Evolutionary conservation across 2,888 invertebrate genomes (phyloP), one percentile per base, ranked within the genome.

Genomic region (Onthophagus sagittarius): DNA sequence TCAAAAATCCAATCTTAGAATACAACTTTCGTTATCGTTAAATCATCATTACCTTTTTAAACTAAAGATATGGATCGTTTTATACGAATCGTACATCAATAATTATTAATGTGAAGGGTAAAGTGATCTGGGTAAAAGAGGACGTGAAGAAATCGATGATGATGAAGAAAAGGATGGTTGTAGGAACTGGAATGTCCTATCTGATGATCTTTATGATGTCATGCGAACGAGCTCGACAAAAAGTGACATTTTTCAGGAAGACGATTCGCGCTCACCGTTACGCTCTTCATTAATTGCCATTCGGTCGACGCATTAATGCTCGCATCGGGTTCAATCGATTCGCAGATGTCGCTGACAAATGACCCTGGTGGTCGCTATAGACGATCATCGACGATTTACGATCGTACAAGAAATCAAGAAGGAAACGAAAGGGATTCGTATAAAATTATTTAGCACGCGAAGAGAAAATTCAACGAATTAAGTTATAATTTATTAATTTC

Each of bases 261-360:
- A 67, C 67, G 15, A 67, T 23, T 31, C 23, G 9, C 67, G 32
- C 23, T 15, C 39, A 67, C 67, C 67, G 67, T 67, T 67, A 67
- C 23, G 31, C 67, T 67, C 67, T 67, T 67, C 67, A 67, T 67
- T 67, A 67, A 67, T 67, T 67, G 67, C 67, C 67, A 67, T 32
- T n/a, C 31, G 32, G 67, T 15, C 32, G 67, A 67, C 15, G 32
- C 67, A 31, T 67, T 67, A 67, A 67, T 67, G 67, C 67, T 23
- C 23, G 15, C 64, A 72, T 72, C 63, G 69, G 64, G 75, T 73
- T 71, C 69, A 73, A 73, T 70, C 62, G 23, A 67, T 67, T 32
- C 32, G 32, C 67, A 67, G 67, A 67, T 67, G 67, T 67, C 67
- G 15, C 67, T 67, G 67, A 67, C 67, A 67, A 67, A 67, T 67